Base-by-base conservation (phyloP, 2,113 vertebrate genomes). In the Pseudorhombus dupliciocellatus region DNA sequence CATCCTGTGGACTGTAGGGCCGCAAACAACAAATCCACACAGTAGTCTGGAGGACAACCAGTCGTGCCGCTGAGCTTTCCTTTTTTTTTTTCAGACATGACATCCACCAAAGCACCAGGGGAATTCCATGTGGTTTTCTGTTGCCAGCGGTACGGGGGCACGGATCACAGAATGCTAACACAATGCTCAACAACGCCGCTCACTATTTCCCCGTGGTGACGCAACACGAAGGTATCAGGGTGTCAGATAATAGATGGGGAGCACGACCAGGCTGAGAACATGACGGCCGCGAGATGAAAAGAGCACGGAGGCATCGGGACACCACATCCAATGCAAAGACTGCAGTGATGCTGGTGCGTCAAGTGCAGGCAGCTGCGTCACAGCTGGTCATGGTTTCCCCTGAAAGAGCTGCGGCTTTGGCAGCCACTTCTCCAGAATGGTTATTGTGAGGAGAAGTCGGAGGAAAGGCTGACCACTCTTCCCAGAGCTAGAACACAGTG, bases 61-160 rank as follows among this genome's bases (percentile, higher is more conserved):
- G 61, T 18, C 73, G 12, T n/a, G 62, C 54, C 70, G 67, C 62
- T 67, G n/a, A 51, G 24, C 59, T 15, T 78, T 73, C 74, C 54
- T 69, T 9, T 57, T 63, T 70, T 44, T 16, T 44, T 50, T 50
- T 22, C 68, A 75, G 79, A 83, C 77, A 28, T 64, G 80, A 87
- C 83, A 66, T 90, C 73, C 75, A 51, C 57, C 75, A 73, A 77
- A 73, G 68, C 79, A 53, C 53, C 2, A 83, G 90, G 89, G 88
- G 52, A 89, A 88, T 89, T 88, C 87, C 81, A 16, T 78, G 84
- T 18, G 84, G 87, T 83, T 86, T 87, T 52, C 40, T 71, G 79
- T 72, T 83, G 85, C 83, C 88, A 77, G 82, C 70, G 58, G 65
- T 44, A 70, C 85, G 75, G 72, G 77, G 84, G 76, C 75, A 79